phyloP scores from a whole-genome alignment of 2,797 vertebrate species.

The Myotis planiceps region DNA sequence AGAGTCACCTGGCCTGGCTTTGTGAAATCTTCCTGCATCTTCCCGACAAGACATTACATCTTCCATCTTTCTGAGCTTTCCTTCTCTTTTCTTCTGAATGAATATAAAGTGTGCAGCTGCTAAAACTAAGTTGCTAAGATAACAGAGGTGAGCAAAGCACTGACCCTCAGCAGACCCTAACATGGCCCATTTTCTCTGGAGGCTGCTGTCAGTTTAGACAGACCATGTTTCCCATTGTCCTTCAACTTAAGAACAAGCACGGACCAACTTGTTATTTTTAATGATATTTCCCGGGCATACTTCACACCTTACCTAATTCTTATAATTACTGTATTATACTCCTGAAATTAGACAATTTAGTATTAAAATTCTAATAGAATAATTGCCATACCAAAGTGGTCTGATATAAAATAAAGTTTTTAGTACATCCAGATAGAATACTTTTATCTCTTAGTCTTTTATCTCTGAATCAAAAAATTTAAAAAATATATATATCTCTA shows the following conservation, averaged over 20 bases:
- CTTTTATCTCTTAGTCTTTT: neutral
- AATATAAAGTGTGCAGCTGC: neutral
- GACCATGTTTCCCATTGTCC: neutral
- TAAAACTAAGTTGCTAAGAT: rapidly evolving
- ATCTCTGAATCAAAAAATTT: too few relatives aligned
- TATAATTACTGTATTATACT: too few relatives aligned
- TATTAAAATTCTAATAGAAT: neutral
- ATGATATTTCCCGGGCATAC: too few relatives aligned
- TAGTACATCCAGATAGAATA: neutral
- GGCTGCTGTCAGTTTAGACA: neutral
- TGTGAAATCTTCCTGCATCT: too few relatives aligned
- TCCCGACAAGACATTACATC: neutral
- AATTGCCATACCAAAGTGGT: neutral
- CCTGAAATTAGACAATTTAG: neutral
- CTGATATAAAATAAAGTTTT: neutral
- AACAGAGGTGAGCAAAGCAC: neutral
- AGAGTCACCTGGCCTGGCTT: neutral
- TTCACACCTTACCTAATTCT: neutral
- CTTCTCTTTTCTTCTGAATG: neutral
- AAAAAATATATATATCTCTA: neutral
- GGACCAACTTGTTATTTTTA: too few relatives aligned
- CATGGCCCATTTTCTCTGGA: too few relatives aligned
- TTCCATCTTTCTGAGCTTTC: neutral
- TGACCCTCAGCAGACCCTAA: too few relatives aligned
- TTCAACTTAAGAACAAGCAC: neutral